These are phyloP conservation scores for Oscheius sp. DNA, from an alignment of 2,888 invertebrate species.

Conservation along the genomic window DNA sequence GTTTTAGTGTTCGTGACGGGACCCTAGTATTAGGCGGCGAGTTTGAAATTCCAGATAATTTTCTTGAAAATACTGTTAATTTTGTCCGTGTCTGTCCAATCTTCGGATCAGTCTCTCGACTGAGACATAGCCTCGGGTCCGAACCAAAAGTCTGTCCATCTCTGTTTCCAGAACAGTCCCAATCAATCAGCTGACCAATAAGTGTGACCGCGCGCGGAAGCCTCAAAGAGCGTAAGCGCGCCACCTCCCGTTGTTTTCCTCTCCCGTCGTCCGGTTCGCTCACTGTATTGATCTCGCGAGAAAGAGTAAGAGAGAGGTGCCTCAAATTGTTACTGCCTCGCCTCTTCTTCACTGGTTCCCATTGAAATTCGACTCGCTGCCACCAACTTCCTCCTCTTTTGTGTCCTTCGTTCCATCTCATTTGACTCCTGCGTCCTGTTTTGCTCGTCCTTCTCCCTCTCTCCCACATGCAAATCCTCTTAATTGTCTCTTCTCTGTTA, in stretches of 20 bases:
- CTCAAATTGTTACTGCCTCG: not conserved
- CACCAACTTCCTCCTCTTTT: not conserved
- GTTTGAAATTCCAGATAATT: too few species aligned
- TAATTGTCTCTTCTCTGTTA: not conserved
- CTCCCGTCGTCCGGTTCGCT: constrained; percentile 26
- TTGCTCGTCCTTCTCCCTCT: not conserved
- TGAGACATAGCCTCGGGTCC: too few species aligned
- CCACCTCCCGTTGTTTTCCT: constrained; percentile 32
- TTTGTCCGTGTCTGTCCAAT: too few species aligned
- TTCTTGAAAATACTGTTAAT: too few species aligned
- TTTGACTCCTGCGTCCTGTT: not conserved
- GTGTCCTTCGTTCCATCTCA: not conserved
- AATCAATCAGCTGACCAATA: not conserved
- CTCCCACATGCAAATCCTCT: not conserved
- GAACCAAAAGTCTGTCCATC: constrained; percentile 85
- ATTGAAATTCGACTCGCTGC: not conserved
- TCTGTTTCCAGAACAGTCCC: constrained; percentile 77
- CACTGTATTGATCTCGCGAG: constrained; percentile 28
- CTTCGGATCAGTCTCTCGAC: too few species aligned
- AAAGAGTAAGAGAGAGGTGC: not conserved
- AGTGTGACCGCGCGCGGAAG: constrained; percentile 2
- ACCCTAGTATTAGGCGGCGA: too few species aligned
- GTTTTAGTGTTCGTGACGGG: too few species aligned
- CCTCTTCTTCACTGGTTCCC: constrained; percentile 8
- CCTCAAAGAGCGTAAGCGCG: constrained; percentile 26